These are phyloP conservation scores for Acheta domesticus DNA, from an alignment of 2,888 invertebrate species.

Conservation along the genomic window DNA sequence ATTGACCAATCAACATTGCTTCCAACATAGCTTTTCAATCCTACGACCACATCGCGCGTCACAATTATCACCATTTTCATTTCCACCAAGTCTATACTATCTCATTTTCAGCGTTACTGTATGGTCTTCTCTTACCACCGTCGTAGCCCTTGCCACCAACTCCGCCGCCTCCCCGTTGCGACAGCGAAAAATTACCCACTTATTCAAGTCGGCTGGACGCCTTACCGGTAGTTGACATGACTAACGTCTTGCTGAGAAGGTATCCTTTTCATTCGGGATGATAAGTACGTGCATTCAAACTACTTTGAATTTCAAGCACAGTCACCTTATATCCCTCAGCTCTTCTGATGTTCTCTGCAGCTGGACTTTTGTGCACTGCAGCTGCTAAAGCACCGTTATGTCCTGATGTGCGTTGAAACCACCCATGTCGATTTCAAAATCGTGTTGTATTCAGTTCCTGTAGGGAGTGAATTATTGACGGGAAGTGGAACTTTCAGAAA, in stretches of 20 bases:
- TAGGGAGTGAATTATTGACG: too few relatives aligned
- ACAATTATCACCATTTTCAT: too few relatives aligned
- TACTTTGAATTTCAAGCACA: background rate
- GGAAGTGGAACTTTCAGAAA: too few relatives aligned
- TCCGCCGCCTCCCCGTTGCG: background rate
- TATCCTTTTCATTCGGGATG: background rate
- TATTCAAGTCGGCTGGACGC: background rate
- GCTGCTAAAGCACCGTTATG: too few relatives aligned
- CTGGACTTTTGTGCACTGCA: too few relatives aligned
- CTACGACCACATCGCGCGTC: background rate
- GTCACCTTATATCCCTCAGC: background rate
- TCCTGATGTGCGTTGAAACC: too few relatives aligned
- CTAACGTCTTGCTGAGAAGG: conserved; percentile 10
- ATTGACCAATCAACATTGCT: too few relatives aligned
- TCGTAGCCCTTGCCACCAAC: background rate
- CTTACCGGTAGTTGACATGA: conserved; percentile 18
- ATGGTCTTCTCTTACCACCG: background rate
- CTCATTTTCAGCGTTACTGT: too few relatives aligned
- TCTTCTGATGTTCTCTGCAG: too few relatives aligned
- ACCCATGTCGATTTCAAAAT: too few relatives aligned
- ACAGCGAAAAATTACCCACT: conserved; percentile 11
- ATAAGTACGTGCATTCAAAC: conserved; percentile 7
- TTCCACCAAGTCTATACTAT: too few relatives aligned
- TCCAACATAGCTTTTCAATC: background rate
- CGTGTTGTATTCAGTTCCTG: too few relatives aligned